Percentiles rank a stretch among this genome's conserved stretches.
Conservation (phyloP, 2,113 vertebrate genomes). For the Gymnogyps californianus region DNA sequence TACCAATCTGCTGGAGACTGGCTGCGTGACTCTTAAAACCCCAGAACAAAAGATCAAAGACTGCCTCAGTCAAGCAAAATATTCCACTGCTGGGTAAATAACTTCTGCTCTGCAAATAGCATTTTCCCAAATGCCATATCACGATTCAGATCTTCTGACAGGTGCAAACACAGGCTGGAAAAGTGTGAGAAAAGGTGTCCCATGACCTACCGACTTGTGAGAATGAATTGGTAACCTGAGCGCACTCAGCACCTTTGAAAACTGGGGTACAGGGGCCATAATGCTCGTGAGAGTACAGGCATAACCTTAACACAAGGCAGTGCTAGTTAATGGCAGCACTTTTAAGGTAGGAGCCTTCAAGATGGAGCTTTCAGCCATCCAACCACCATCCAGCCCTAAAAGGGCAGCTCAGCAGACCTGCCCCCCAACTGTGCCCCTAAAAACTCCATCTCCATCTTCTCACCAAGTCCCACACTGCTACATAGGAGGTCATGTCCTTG, state of each 20-base stretch:
- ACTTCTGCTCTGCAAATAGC: neutral
- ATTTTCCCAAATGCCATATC: neutral
- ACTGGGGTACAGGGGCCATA: neutral
- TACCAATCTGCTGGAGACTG: neutral
- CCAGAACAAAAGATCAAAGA: slow-evolving; percentile 34
- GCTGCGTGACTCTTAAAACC: neutral
- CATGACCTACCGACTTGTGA: neutral
- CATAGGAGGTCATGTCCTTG: accelerated
- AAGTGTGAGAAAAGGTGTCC: neutral
- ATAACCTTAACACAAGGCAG: accelerated
- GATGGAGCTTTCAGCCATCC: neutral
- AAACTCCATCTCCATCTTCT: neutral
- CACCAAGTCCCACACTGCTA: neutral
- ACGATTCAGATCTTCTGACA: neutral
- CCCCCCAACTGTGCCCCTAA: neutral
- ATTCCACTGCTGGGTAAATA: slow-evolving; percentile 4
- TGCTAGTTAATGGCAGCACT: neutral
- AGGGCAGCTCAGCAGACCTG: neutral
- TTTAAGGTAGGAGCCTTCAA: neutral
- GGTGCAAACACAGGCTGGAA: neutral
- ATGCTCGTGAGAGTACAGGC: accelerated
- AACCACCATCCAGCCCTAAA: neutral
- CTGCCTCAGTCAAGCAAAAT: neutral
- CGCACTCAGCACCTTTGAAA: neutral
- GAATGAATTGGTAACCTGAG: neutral